Percentiles rank a stretch among this genome's conserved stretches.
Conservation (phyloP, 2,797 vertebrate species). For the Lycodopsis pacificus region DNA sequence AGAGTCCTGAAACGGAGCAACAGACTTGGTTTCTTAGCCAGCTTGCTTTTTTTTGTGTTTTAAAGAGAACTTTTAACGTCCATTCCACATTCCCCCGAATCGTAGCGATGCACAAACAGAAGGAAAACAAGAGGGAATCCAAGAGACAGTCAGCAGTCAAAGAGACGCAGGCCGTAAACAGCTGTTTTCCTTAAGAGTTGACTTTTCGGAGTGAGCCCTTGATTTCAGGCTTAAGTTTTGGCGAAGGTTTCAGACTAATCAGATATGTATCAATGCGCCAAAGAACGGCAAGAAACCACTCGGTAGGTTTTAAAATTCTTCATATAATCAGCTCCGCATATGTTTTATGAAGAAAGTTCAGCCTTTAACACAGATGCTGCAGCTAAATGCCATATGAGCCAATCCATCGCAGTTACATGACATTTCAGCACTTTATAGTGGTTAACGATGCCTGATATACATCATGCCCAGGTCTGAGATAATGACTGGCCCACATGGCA, state of each 20-base stretch:
- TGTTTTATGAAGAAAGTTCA: constrained; percentile 31
- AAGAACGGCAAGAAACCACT: background rate
- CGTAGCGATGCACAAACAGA: no score
- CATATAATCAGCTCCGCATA: background rate
- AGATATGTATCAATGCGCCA: background rate
- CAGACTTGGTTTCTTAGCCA: no score
- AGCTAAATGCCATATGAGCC: constrained; percentile 62
- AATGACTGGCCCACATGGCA: constrained; percentile 49
- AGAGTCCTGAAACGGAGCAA: no score
- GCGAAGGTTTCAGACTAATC: background rate
- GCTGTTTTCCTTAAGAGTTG: no score
- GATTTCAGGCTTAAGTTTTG: no score
- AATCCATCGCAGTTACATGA: constrained; percentile 73
- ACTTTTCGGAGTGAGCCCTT: no score
- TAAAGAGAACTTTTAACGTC: no score
- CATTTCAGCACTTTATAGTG: constrained; percentile 66
- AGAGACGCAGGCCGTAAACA: no score
- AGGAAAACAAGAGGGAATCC: no score
- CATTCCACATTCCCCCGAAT: no score
- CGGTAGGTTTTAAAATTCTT: background rate
- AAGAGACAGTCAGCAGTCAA: no score
- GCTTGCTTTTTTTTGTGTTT: no score
- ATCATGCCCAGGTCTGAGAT: constrained; percentile 56
- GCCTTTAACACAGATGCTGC: constrained; percentile 73
- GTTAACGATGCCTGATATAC: constrained; percentile 66